Conservation (phyloP, 2,113 vertebrate genomes). For the Xiphophorus hellerii region DNA sequence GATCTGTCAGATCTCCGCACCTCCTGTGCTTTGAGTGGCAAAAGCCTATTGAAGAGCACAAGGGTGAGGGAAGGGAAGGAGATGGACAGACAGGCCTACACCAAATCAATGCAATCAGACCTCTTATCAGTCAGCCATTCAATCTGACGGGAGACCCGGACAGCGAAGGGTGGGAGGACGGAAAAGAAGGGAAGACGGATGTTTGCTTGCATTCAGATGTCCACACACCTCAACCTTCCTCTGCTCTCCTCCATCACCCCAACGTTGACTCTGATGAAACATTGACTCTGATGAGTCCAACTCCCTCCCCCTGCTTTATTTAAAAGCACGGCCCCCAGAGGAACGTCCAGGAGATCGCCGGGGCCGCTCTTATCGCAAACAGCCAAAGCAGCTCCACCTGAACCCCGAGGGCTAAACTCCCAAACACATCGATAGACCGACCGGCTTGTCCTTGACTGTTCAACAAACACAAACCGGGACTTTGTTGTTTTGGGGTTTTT, state of each 20-base stretch:
- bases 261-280: conserved; percentile 71
- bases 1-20: conserved; percentile 32
- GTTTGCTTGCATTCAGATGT: conserved; percentile 40
- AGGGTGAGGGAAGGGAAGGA: conserved; percentile 21
- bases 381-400: conserved; percentile 68
- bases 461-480: conserved; percentile 17
- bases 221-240: conserved; percentile 16
- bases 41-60: conserved; percentile 42
- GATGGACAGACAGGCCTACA: conserved; percentile 61
- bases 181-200: conserved; percentile 13
- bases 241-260: conserved; percentile 44
- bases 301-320: conserved; percentile 53
- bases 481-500: conserved; percentile 31
- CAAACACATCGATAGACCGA: conserved; percentile 59
- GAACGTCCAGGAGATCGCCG: conserved; percentile 53
- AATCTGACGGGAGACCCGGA: conserved; percentile 47
- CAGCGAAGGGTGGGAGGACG: conserved; percentile 13
- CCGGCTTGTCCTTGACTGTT: conserved; percentile 63
- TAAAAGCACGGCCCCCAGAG: conserved; percentile 71
- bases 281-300: conserved; percentile 61
- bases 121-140: conserved; percentile 75
- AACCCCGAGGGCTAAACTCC: conserved; percentile 61
- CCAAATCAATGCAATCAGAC: conserved; percentile 82
- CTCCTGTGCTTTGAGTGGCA: conserved; percentile 30
- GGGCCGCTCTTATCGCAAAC: conserved; percentile 68